Conservation (phyloP, 2,113 vertebrate genomes). For the Lagopus muta region DNA sequence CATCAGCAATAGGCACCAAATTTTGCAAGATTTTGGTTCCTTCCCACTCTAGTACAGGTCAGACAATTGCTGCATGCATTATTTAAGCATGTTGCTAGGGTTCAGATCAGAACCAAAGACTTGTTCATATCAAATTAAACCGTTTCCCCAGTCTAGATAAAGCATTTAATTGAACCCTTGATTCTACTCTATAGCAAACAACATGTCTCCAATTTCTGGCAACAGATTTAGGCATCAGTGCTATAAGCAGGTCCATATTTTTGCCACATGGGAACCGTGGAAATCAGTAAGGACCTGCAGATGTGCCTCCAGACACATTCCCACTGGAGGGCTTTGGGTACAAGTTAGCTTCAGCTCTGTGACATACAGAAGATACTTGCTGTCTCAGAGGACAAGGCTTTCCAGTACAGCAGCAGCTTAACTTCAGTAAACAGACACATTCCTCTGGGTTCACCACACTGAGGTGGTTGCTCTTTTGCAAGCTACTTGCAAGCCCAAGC, state of each 20-base stretch:
- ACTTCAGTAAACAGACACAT: not conserved
- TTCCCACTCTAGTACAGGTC: not conserved
- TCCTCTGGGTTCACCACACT: not conserved
- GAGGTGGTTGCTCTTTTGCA: not conserved
- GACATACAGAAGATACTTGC: not conserved
- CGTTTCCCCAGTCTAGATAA: not conserved
- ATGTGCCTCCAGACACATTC: not conserved
- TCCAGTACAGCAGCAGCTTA: not conserved
- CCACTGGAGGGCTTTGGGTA: not conserved
- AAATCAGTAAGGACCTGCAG: not conserved
- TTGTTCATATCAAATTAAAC: not conserved
- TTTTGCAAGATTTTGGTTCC: not conserved
- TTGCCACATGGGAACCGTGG: accelerated
- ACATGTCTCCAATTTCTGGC: not conserved
- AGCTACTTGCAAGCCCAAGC: not conserved
- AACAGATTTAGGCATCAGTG: not conserved
- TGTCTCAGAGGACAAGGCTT: not conserved
- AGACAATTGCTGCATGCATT: not conserved
- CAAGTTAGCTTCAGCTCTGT: not conserved
- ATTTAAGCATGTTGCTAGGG: not conserved
- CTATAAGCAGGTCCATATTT: not conserved
- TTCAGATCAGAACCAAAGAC: not conserved
- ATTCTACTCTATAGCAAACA: not conserved
- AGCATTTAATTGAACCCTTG: not conserved
- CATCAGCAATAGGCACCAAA: not conserved